Evolutionary conservation across 2,797 vertebrate genomes (phyloP).

Genomic region (Spinus olivaceus): DNA sequence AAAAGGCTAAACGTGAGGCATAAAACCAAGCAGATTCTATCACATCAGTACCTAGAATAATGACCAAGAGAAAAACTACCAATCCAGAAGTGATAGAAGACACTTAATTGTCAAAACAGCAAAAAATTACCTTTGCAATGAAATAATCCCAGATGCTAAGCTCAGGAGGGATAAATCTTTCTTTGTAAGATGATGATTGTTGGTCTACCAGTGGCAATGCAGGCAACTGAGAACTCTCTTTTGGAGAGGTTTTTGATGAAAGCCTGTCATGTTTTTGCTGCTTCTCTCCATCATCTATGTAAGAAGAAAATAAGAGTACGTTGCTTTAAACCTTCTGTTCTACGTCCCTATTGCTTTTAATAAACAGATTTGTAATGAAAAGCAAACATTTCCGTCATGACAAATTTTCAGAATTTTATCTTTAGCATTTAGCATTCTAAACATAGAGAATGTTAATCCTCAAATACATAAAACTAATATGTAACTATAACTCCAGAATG

Average conservation of each 20-base stretch:
- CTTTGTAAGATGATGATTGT: slow-evolving; percentile 78
- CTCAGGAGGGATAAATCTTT: slow-evolving; percentile 92
- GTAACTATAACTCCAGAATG: not conserved
- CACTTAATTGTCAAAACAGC: not conserved
- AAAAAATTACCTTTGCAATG: slow-evolving; percentile 87
- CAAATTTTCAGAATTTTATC: not conserved
- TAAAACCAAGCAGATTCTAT: not conserved
- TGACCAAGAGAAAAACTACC: not conserved
- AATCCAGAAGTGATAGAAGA: not conserved
- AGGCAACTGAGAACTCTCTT: slow-evolving; percentile 75
- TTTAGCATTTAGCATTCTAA: not conserved
- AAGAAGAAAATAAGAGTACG: slow-evolving; percentile 52
- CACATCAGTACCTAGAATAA: not conserved
- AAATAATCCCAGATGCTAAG: slow-evolving; percentile 99
- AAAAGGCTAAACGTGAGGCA: not conserved
- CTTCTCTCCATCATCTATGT: slow-evolving; percentile 78
- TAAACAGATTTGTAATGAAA: not conserved
- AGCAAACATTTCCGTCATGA: not conserved
- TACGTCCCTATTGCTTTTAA: not conserved
- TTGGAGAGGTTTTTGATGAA: slow-evolving; percentile 79
- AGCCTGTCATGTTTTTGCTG: slow-evolving; percentile 78
- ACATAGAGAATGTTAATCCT: not conserved
- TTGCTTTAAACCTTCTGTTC: not conserved
- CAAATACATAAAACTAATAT: not conserved
- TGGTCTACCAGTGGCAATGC: slow-evolving; percentile 73